Evolutionary conservation across 1,140 invertebrate genomes (phyloP).

Genomic region (Drosophila busckii): DNA sequence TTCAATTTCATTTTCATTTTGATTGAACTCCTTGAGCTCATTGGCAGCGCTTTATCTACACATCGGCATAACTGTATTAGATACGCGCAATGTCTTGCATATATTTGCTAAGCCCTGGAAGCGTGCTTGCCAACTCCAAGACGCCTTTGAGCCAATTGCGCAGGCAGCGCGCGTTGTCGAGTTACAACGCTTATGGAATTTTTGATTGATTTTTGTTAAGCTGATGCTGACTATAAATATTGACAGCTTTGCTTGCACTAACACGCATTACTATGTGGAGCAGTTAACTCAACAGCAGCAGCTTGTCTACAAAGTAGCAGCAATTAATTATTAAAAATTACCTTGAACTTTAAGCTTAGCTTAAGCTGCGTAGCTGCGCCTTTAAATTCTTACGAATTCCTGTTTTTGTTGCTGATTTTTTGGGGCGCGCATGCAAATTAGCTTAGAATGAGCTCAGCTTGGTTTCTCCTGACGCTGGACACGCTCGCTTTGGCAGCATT

Average conservation of each 20-base stretch:
- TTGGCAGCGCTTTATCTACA: constrained; percentile 6
- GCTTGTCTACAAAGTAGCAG: not conserved
- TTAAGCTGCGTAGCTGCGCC: no score
- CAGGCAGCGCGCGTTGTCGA: no score
- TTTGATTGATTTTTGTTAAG: constrained; percentile 46
- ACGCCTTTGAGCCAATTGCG: no score
- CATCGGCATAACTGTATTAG: no score
- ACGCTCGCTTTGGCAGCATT: constrained; percentile 8
- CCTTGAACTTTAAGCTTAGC: no score
- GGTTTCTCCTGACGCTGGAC: constrained; percentile 3
- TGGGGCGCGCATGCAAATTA: constrained; percentile 56
- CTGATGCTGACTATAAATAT: constrained; percentile 25
- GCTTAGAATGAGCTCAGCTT: constrained; percentile 47
- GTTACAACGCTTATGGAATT: constrained; percentile 62
- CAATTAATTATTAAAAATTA: not conserved
- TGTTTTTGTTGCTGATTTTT: no score
- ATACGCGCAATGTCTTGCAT: no score
- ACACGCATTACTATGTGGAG: constrained; percentile 47
- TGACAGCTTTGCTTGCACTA: constrained; percentile 29
- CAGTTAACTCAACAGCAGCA: constrained; percentile 22
- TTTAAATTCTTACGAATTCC: constrained; percentile 52
- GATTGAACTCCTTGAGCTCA: no score
- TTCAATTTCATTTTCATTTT: no score
- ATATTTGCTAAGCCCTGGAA: no score
- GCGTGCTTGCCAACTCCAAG: no score